phyloP scores from a whole-genome alignment of 1,140 invertebrate genomes.

The Drosophila watanabei region DNA sequence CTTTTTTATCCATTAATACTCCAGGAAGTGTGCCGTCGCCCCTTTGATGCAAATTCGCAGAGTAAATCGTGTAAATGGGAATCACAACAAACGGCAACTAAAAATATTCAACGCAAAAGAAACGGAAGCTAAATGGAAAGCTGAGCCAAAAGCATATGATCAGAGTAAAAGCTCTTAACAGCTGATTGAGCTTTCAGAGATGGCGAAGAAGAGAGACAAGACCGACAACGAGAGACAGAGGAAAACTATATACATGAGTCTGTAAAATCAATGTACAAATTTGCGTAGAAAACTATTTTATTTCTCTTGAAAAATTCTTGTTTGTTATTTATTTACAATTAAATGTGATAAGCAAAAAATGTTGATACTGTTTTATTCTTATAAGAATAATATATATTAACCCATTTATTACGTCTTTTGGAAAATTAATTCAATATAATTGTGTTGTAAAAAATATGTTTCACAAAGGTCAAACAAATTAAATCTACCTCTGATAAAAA shows the following conservation, averaged over 20 bases:
- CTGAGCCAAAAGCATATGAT: slow-evolving; percentile 26
- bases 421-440: background rate
- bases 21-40: background rate
- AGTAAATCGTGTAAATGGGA: slow-evolving; percentile 5
- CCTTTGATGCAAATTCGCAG: background rate
- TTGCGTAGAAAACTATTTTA: background rate
- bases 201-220: background rate
- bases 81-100: slow-evolving; percentile 52
- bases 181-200: slow-evolving; percentile 6
- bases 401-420: background rate
- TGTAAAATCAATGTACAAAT: background rate
- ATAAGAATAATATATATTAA: background rate
- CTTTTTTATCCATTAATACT: background rate
- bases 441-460: background rate
- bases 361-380: background rate
- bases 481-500: background rate
- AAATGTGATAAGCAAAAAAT: background rate
- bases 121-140: background rate
- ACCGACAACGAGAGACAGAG: background rate
- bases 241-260: too few relatives aligned
- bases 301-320: background rate
- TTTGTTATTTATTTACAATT: background rate
- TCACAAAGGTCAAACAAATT: background rate
- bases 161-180: slow-evolving; percentile 20
- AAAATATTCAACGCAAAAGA: slow-evolving; percentile 28